Evolutionary conservation across 2,888 invertebrate species (phyloP), one percentile per base, ranked within the genome.

Genomic region (Nomada lathburiana): DNA sequence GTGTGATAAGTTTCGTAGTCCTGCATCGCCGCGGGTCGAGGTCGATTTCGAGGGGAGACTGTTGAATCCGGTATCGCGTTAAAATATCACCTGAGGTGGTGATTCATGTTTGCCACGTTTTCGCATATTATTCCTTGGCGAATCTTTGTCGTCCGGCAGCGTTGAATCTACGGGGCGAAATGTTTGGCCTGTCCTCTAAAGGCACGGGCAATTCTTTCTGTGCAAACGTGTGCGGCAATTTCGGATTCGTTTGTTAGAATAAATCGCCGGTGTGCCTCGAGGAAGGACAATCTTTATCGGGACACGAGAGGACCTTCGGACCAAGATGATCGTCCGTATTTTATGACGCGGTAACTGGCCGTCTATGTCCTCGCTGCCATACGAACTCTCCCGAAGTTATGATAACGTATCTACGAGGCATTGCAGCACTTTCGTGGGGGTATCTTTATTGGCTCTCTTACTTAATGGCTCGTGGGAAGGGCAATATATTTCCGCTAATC

Each of bases 321-420:
- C 42, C 20, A 29, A 70, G 72, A 77, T 77, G 84, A 82, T 77
- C 77, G 59, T 76, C 65, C 50, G 65, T 79, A 72, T 82, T 86
- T 86, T 87, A 86, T 73, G 87, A 68, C 60, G 79, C 71, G 70
- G 76, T 84, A 86, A 82, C 77, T 53, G 67, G 60, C 64, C 63
- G 70, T 70, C 76, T 62, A 67, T 59, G 80, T 72, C 59, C 76
- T 76, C 67, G 68, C 55, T 52, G 67, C 65, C 50, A 52, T 74
- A 73, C 75, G 29, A 70, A 75, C 76, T 57, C 57, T 53, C 26
- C 65, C 65, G 57, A 67, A 84, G 55, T 82, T 79, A 82, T 79
- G 82, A 86, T 86, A 86, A 76, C 78, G 68, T 86, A 84, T 84
- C 82, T 64, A 16, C 62, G 11, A 20, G 29, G 55, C 75, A 23